phyloP scores from a whole-genome alignment of 2,888 invertebrate species.

The Allolobophora icterica region DNA sequence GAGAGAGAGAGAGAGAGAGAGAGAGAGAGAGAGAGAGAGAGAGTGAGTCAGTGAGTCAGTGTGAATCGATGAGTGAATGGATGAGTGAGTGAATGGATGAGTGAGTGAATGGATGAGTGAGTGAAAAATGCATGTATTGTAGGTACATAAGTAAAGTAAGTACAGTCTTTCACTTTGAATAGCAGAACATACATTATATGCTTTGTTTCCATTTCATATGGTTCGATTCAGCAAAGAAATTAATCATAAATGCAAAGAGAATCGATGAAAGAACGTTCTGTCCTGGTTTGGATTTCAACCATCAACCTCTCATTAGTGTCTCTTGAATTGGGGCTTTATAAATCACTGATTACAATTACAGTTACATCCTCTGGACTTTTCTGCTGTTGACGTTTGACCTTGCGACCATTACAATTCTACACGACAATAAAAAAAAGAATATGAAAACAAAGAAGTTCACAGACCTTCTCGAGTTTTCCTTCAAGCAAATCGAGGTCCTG shows the following conservation, averaged over 20 bases:
- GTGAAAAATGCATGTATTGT: no score
- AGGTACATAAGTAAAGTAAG: background rate
- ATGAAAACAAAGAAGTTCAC: background rate
- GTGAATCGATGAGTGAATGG: no score
- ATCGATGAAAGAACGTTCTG: background rate
- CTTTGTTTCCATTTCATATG: background rate
- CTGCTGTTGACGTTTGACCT: background rate
- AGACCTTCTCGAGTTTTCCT: conserved; percentile 84
- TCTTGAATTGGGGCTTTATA: no score
- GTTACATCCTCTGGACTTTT: no score
- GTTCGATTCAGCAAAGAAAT: background rate
- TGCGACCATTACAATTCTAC: background rate
- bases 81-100: no score
- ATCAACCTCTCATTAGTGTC: background rate
- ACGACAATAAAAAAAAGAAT: background rate
- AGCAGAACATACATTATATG: background rate
- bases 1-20: no score
- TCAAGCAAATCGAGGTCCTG: conserved; percentile 85
- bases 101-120: no score
- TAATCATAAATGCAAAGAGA: background rate
- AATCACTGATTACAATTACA: no score
- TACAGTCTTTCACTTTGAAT: background rate
- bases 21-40: background rate
- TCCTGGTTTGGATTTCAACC: background rate
- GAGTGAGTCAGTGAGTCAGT: no score